Base-by-base conservation (phyloP, 23 tunicate species). In the Phallusia fumigata region DNA sequence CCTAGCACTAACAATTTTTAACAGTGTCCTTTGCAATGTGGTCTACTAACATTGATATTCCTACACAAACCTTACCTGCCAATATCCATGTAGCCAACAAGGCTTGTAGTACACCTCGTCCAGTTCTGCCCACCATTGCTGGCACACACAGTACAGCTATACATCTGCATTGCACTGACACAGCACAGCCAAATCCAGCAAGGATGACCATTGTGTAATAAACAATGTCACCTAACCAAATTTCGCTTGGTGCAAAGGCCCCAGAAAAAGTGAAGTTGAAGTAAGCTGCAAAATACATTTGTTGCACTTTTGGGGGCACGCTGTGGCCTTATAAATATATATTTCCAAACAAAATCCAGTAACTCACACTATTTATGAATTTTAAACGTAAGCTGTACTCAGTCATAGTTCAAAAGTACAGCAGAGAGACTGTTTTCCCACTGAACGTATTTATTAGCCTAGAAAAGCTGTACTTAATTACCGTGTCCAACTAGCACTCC, bases 161-260 rank as follows among this genome's bases (percentile, higher is more conserved):
- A 81, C 97, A 93, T 22, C 97, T 83, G 72, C 83, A 80, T 40
- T 93, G 97, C 52, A 88, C 79, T 8, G 97, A 93, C 6, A 78
- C 30, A 77, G 84, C 78, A 76, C 97, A 87, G 2, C 87, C 92
- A 52, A 88, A 34, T 11, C 87, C 35, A 15, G 89, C 36, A 0
- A 85, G 19, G 24, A 50, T 24, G 19, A 93, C 35, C 0, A 88
- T 32, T 21, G 40, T 36, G 78, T 86, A 84, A 35, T 77, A 74
- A 11, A 93, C 87, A 49, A 84, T 31, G 32, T 79, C 31, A 16
- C 75, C 75, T 21, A 85, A 31, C 21, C 35, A 21, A 0, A 30
- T 33, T 77, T 93, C 97, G 35, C 81, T 76, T 65, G 47, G 73
- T 35, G 50, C 78, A 47, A 93, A 93, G 0, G 93, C 92, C 0